Evolutionary conservation across 2,113 vertebrate species (phyloP).

Genomic region (Ibidorhyncha struthersii): DNA sequence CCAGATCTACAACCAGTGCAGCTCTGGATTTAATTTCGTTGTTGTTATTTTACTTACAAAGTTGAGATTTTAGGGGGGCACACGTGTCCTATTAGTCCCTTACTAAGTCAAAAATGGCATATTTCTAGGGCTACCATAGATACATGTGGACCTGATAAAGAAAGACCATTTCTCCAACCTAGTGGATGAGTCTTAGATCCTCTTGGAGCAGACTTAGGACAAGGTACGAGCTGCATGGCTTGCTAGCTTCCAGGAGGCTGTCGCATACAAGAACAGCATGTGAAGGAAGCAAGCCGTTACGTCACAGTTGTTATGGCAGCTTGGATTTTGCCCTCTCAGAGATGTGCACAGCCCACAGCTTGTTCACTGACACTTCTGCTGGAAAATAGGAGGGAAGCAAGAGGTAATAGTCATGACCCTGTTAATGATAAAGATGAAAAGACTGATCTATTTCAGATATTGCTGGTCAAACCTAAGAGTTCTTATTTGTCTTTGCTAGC

Average conservation of each 20-base stretch:
- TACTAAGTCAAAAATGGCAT: neutral
- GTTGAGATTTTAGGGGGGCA: neutral
- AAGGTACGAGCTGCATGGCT: neutral
- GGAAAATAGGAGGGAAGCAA: neutral
- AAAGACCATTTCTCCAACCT: neutral
- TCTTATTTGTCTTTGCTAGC: neutral
- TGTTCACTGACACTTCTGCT: neutral
- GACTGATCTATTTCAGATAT: neutral
- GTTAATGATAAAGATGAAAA: neutral
- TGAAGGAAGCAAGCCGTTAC: neutral
- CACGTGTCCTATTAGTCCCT: neutral
- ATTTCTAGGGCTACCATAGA: neutral
- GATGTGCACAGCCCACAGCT: neutral
- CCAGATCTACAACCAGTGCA: neutral
- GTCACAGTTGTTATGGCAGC: neutral
- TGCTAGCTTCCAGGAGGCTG: neutral
- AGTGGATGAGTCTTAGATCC: neutral
- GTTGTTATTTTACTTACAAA: neutral
- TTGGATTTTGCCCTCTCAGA: neutral
- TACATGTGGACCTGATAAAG: neutral
- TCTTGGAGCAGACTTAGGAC: neutral
- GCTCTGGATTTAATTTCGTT: neutral
- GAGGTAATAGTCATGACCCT: neutral
- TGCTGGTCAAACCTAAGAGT: neutral
- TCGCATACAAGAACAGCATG: neutral